Evolutionary conservation across 64 coral and sea anemone genomes (phyloP).

Genomic region (Montipora efflorescens): DNA sequence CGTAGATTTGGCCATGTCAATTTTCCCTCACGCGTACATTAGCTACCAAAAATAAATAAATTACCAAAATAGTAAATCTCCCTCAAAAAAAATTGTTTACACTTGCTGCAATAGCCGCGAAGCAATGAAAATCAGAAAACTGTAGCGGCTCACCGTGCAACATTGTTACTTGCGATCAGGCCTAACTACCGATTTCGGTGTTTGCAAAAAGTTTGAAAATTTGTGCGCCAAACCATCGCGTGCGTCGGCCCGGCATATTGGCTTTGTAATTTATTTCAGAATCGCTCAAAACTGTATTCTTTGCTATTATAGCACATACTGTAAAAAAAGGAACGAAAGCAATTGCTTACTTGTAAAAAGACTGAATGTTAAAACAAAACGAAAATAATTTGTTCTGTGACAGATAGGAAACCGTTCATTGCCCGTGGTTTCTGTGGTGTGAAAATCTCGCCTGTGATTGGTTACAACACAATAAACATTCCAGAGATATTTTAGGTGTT

Average conservation of each 20-base stretch:
- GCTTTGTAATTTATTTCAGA: neutral
- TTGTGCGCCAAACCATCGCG: neutral
- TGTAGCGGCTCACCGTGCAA: slow-evolving; percentile 9
- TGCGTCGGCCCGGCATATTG: neutral
- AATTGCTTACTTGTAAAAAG: slow-evolving; percentile 35
- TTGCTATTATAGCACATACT: slow-evolving; percentile 6
- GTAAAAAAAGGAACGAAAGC: neutral
- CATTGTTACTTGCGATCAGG: neutral
- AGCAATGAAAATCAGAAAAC: slow-evolving; percentile 16
- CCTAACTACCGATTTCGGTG: neutral
- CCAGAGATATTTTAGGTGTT: slow-evolving; percentile 17
- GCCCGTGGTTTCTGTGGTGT: slow-evolving; percentile 16
- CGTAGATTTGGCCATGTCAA: neutral
- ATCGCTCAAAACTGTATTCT: neutral
- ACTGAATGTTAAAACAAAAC: slow-evolving; percentile 34
- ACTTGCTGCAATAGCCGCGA: neutral
- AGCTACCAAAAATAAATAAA: neutral
- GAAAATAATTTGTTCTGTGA: slow-evolving; percentile 19
- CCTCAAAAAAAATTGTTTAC: neutral
- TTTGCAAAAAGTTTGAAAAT: neutral
- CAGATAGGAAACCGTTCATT: slow-evolving; percentile 19
- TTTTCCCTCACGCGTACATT: neutral
- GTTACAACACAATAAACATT: neutral
- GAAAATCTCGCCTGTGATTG: slow-evolving; percentile 3
- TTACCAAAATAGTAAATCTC: slow-evolving; percentile 1